Percentiles rank a stretch among this genome's conserved stretches.
Evolutionary conservation across 2,888 invertebrate species (phyloP).

Genomic region (Polyommatus iphigenia): DNA sequence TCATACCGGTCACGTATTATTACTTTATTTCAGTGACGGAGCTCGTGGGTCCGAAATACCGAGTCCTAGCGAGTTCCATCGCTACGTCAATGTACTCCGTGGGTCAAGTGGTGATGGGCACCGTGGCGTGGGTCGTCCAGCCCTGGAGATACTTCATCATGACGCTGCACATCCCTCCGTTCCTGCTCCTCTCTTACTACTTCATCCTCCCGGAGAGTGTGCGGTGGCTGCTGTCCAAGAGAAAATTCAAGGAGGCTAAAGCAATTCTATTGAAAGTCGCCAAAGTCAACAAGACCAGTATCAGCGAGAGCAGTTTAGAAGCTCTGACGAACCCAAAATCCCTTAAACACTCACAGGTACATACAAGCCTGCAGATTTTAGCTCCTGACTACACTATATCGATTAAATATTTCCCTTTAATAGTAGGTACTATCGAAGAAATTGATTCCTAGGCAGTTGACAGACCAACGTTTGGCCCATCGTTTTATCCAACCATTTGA

Average conservation of each 20-base stretch:
- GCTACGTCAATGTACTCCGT: conserved; percentile 3
- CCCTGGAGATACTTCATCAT: conserved; percentile 24
- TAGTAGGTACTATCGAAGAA: too few species aligned
- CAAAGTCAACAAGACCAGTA: conserved; percentile 76
- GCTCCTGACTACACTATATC: too few species aligned
- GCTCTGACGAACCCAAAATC: conserved; percentile 56
- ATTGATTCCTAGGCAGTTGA: too few species aligned
- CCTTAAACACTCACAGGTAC: background rate
- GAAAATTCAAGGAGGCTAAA: conserved; percentile 82
- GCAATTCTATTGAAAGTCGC: conserved; percentile 82
- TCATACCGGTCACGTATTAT: background rate
- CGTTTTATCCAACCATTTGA: too few species aligned
- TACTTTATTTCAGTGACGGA: conserved; percentile 30
- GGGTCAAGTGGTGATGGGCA: background rate
- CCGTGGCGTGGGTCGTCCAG: conserved; percentile 11
- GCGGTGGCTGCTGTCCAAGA: conserved; percentile 87
- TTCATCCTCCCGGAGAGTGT: conserved; percentile 84
- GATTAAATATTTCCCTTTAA: too few species aligned
- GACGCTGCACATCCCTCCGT: conserved; percentile 82
- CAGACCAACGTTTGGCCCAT: too few species aligned
- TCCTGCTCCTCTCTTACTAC: conserved; percentile 83
- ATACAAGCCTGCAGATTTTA: too few species aligned
- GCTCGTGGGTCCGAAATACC: conserved; percentile 28
- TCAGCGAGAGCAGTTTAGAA: conserved; percentile 75
- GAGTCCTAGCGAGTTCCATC: background rate